Conservation (phyloP, 2,113 vertebrate species). For the Oenanthe melanoleuca region DNA sequence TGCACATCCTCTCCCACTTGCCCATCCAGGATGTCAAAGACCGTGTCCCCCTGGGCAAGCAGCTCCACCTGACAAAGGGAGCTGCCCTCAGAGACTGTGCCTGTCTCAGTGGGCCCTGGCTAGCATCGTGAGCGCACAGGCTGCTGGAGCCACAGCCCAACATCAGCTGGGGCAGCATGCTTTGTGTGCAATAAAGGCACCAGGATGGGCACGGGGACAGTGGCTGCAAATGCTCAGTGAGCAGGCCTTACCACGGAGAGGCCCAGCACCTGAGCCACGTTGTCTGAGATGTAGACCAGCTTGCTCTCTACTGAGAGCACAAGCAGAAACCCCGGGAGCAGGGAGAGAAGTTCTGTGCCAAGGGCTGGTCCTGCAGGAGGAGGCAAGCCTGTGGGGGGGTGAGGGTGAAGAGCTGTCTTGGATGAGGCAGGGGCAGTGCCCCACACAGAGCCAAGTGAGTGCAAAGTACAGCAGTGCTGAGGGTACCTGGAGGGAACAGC, state of each 20-base stretch:
- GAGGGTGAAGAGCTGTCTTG: not conserved
- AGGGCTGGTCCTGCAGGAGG: not conserved
- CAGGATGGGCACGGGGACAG: not conserved
- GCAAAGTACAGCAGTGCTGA: not conserved
- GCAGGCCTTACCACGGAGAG: conserved; percentile 78
- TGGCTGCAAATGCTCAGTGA: not conserved
- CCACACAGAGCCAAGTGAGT: fast-evolving
- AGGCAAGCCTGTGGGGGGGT: not conserved
- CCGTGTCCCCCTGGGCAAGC: conserved; percentile 37
- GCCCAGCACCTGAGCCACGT: conserved; percentile 80
- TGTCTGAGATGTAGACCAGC: conserved; percentile 84
- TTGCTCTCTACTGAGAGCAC: conserved; percentile 71
- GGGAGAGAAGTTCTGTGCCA: conserved; percentile 68
- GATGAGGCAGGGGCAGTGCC: not conserved
- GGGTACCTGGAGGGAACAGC: conserved; percentile 64
- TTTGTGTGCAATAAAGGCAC: fast-evolving
- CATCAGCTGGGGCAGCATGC: fast-evolving
- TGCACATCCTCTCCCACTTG: not conserved
- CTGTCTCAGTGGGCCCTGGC: fast-evolving
- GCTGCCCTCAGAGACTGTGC: not conserved
- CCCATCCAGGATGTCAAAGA: conserved; percentile 59
- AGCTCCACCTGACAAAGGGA: conserved; percentile 58
- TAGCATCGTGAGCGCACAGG: fast-evolving
- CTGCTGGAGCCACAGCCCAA: not conserved
- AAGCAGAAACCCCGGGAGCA: conserved; percentile 83